A percentile compares a stretch with the other conserved stretches of the same genome.
Evolutionary conservation across 2,113 vertebrate genomes (phyloP).

Genomic region (Spheniscus mendiculus): DNA sequence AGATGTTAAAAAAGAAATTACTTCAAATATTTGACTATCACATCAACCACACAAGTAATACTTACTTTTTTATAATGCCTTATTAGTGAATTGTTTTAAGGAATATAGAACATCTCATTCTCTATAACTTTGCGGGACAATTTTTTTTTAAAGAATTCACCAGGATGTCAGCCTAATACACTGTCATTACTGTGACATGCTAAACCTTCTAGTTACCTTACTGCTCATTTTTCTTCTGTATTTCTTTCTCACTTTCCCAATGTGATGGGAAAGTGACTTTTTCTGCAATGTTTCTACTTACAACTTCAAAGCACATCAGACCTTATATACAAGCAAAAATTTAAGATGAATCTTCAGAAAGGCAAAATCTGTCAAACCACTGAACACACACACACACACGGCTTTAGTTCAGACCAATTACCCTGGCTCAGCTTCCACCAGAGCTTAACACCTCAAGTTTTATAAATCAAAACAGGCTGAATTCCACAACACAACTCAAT

Average conservation of each 20-base stretch:
- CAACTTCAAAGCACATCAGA: background rate
- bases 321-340: background rate
- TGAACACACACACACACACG: background rate
- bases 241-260: background rate
- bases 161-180: background rate
- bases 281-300: background rate
- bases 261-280: background rate
- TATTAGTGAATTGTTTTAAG: background rate
- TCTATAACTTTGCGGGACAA: background rate
- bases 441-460: background rate
- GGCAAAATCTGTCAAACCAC: background rate
- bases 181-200: background rate
- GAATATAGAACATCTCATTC: background rate
- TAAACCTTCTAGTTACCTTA: background rate
- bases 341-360: background rate
- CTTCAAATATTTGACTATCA: background rate
- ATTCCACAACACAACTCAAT: background rate
- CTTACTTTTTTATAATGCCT: background rate
- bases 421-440: background rate
- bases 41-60: background rate
- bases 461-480: background rate
- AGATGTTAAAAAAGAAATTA: background rate
- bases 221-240: background rate
- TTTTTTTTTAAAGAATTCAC: background rate
- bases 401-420: background rate